Conservation (phyloP, 2,888 invertebrate genomes). For the Sycophila texana region DNA sequence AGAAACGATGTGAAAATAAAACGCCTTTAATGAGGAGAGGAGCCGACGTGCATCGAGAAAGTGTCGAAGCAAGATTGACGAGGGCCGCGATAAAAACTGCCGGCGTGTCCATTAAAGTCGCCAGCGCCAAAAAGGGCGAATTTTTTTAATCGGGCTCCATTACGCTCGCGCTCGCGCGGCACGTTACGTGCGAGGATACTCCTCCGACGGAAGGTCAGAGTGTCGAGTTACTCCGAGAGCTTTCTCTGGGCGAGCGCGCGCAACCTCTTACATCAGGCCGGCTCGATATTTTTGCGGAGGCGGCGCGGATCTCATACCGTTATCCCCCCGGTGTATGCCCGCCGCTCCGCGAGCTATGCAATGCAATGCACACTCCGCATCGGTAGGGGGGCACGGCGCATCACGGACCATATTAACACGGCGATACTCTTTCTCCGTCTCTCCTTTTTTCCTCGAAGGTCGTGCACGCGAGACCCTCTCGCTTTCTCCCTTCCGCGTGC, state of each 20-base stretch:
- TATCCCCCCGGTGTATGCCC: background rate
- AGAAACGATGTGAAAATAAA: background rate
- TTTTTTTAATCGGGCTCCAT: conserved; percentile 6
- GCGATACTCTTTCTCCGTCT: no score
- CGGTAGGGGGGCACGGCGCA: no score
- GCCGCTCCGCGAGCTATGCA: background rate
- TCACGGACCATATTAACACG: no score
- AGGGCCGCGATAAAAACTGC: background rate
- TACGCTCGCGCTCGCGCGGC: no score
- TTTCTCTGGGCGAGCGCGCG: background rate
- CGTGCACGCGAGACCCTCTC: no score
- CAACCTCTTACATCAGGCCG: conserved; percentile 18
- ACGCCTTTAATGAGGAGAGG: background rate
- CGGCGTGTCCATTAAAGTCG: background rate
- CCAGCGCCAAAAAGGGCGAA: background rate
- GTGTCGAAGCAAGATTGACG: conserved; percentile 12
- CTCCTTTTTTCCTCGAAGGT: no score
- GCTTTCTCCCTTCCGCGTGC: background rate
- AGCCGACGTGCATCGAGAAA: background rate
- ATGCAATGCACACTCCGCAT: no score
- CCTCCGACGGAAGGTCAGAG: conserved; percentile 37
- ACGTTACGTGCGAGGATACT: no score
- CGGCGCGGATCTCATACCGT: conserved; percentile 21
- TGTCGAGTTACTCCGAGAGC: conserved; percentile 30
- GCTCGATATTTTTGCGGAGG: conserved; percentile 44